phyloP scores from a whole-genome alignment of 2,888 invertebrate species.

The Noctuana brunneofusca region DNA sequence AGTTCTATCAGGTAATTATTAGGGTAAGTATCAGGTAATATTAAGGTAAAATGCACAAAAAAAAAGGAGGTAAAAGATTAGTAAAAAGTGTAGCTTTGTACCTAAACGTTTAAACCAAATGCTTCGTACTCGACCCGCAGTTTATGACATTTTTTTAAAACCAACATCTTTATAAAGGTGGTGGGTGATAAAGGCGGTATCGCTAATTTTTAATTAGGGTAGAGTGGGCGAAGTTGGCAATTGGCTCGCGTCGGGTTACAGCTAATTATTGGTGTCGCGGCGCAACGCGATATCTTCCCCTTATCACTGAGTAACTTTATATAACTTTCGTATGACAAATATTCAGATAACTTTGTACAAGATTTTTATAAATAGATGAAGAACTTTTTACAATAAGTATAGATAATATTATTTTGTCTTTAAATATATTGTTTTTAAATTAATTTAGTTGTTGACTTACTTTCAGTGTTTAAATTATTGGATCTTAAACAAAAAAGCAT shows the following conservation, averaged over 20 bases:
- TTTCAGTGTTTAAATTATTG: background rate
- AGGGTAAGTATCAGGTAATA: too few species aligned
- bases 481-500: background rate
- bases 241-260: conserved; percentile 65
- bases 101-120: background rate
- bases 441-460: too few species aligned
- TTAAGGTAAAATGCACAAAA: too few species aligned
- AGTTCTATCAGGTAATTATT: too few species aligned
- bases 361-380: too few species aligned
- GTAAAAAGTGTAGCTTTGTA: too few species aligned
- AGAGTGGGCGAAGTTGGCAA: conserved; percentile 49
- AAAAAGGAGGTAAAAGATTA: too few species aligned
- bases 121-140: background rate
- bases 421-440: background rate
- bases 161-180: conserved; percentile 51
- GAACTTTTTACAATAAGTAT: too few species aligned
- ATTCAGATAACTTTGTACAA: background rate
- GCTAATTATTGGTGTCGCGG: conserved; percentile 74
- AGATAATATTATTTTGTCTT: background rate
- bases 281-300: conserved; percentile 33
- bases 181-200: conserved; percentile 54
- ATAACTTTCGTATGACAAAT: conserved; percentile 9
- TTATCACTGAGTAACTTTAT: conserved; percentile 34
- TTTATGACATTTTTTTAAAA: conserved; percentile 29
- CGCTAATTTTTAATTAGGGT: conserved; percentile 68